Percentiles rank a stretch among this genome's conserved stretches.
Evolutionary conservation across 2,797 vertebrate species (phyloP).

Genomic region (Carcharodon carcharias): DNA sequence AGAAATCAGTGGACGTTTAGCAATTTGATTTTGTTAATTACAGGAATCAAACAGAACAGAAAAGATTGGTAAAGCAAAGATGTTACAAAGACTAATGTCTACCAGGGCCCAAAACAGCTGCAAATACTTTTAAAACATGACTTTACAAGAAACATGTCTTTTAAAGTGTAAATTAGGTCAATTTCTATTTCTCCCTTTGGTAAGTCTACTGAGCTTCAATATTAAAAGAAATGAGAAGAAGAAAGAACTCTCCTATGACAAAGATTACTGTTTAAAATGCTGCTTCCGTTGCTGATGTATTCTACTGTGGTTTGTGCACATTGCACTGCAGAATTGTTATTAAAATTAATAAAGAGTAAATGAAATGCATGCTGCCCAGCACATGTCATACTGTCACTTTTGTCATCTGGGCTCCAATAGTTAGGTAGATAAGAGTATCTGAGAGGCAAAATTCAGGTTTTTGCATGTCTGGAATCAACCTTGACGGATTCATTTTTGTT

Average conservation of each 20-base stretch:
- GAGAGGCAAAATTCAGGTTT: neutral
- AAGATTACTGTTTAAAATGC: slow-evolving; percentile 19
- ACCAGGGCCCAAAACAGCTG: slow-evolving; percentile 10
- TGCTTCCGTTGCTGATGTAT: neutral
- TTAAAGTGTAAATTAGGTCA: slow-evolving; percentile 22
- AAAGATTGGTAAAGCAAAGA: neutral
- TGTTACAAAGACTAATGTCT: neutral
- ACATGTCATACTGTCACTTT: neutral
- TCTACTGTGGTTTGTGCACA: neutral
- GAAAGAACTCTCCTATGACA: neutral
- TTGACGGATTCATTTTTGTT: neutral
- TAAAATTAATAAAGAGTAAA: slow-evolving; percentile 8
- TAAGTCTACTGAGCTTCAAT: neutral
- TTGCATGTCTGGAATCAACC: neutral
- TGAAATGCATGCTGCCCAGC: neutral
- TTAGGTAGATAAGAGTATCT: neutral
- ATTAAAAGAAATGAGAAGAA: neutral
- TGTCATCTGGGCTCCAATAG: neutral
- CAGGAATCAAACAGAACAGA: slow-evolving; percentile 27
- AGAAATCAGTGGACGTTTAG: slow-evolving; percentile 31
- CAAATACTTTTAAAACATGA: slow-evolving; percentile 12
- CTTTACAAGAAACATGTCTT: neutral
- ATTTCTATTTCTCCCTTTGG: slow-evolving; percentile 13
- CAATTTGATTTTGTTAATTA: slow-evolving; percentile 28
- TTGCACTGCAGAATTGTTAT: neutral